phyloP scores from a whole-genome alignment of 2,888 invertebrate genomes.

The Uropetala carovei region DNA sequence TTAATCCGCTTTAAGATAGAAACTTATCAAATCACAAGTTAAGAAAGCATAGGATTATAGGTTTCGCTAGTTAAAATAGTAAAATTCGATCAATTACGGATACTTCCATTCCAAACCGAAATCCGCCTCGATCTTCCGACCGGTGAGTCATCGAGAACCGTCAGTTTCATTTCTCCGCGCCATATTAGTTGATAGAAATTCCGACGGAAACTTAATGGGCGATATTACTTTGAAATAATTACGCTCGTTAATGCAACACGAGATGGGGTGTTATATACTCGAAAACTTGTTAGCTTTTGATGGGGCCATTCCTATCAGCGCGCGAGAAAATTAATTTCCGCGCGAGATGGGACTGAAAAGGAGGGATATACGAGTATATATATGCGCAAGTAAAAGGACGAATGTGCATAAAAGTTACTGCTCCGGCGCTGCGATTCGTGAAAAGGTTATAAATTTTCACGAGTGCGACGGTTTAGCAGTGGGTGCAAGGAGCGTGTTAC shows the following conservation, averaged over 20 bases:
- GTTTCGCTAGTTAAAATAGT: neutral
- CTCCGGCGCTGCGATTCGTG: neutral
- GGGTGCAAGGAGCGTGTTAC: neutral
- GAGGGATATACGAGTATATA: neutral
- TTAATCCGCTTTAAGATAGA: neutral
- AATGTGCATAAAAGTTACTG: slow-evolving; percentile 27
- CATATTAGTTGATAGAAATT: neutral
- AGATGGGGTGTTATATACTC: neutral
- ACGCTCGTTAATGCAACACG: neutral
- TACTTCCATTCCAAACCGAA: too few relatives aligned
- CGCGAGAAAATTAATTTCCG: neutral
- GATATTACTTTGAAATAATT: neutral
- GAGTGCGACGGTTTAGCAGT: neutral
- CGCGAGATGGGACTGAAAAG: neutral
- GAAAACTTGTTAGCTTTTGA: neutral
- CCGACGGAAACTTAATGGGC: neutral
- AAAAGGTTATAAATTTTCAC: neutral
- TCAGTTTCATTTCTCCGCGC: neutral
- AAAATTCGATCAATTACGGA: too few relatives aligned
- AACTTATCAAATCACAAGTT: neutral
- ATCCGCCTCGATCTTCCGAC: neutral
- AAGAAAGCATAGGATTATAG: neutral
- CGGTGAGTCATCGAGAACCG: neutral
- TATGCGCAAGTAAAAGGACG: neutral
- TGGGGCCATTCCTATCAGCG: neutral